These are phyloP conservation scores for Pandemis corylana DNA, from an alignment of 2,888 invertebrate species.

Conservation along the genomic window DNA sequence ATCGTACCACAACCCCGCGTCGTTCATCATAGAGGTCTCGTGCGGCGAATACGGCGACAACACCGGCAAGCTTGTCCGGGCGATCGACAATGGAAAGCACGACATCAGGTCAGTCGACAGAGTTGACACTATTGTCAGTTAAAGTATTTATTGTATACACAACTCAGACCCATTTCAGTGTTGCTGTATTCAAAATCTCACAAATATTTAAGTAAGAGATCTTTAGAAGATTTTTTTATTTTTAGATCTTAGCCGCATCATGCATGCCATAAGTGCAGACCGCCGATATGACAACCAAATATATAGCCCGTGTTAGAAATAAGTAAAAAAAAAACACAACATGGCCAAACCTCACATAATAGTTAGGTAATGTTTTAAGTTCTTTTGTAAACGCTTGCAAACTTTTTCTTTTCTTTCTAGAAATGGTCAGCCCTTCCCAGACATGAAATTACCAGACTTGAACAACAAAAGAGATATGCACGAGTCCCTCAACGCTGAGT, in stretches of 20 bases:
- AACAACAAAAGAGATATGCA: constrained; percentile 82
- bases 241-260: too few species aligned
- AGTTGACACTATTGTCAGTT: not conserved
- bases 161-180: too few species aligned
- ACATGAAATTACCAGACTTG: constrained; percentile 80
- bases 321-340: too few species aligned
- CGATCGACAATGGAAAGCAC: constrained; percentile 93
- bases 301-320: too few species aligned
- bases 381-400: not conserved
- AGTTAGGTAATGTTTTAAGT: too few species aligned
- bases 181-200: too few species aligned
- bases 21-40: constrained; percentile 98
- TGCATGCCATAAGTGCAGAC: too few species aligned
- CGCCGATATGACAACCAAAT: too few species aligned
- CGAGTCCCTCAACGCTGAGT: constrained; percentile 63
- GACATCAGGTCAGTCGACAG: constrained; percentile 85
- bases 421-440: constrained; percentile 88
- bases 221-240: too few species aligned
- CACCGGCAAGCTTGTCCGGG: constrained; percentile 91
- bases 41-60: constrained; percentile 98
- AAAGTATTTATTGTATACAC: too few species aligned
- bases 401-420: constrained; percentile 62
- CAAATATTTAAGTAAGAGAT: too few species aligned
- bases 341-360: too few species aligned
- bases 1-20: constrained; percentile 98